Conservation (phyloP, 2,113 vertebrate genomes). For the Nesoenas mayeri region DNA sequence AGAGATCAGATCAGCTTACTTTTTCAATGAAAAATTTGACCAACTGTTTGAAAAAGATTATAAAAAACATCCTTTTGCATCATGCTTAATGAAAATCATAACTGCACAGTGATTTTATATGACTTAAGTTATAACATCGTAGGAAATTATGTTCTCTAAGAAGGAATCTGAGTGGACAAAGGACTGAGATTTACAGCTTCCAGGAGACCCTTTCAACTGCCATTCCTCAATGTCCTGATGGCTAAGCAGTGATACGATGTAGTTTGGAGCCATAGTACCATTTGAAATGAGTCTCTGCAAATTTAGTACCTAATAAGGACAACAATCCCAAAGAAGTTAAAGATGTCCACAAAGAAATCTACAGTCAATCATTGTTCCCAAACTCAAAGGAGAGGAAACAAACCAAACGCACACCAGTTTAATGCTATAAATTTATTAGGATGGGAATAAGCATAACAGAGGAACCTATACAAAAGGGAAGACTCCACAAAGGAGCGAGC, state of each 20-base stretch:
- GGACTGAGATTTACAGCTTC: background rate
- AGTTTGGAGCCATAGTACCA: background rate
- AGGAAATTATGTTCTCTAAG: background rate
- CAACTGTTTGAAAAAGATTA: background rate
- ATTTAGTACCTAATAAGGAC: background rate
- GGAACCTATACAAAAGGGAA: background rate
- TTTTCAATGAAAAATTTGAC: background rate
- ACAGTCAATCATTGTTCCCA: background rate
- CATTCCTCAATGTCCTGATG: background rate
- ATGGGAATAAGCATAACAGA: background rate
- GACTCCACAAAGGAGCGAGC: background rate
- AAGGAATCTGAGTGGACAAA: background rate
- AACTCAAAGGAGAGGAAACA: background rate
- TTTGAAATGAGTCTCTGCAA: background rate
- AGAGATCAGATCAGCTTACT: background rate
- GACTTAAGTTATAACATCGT: background rate
- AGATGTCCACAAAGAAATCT: background rate
- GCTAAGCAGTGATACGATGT: accelerated
- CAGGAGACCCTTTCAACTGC: background rate
- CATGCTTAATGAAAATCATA: background rate
- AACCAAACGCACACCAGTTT: background rate
- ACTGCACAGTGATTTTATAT: background rate
- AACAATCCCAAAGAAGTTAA: background rate
- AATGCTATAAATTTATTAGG: background rate
- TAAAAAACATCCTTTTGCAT: background rate